Conservation (phyloP, 1,140 invertebrate species). For the Anoplolepis gracilipes region DNA sequence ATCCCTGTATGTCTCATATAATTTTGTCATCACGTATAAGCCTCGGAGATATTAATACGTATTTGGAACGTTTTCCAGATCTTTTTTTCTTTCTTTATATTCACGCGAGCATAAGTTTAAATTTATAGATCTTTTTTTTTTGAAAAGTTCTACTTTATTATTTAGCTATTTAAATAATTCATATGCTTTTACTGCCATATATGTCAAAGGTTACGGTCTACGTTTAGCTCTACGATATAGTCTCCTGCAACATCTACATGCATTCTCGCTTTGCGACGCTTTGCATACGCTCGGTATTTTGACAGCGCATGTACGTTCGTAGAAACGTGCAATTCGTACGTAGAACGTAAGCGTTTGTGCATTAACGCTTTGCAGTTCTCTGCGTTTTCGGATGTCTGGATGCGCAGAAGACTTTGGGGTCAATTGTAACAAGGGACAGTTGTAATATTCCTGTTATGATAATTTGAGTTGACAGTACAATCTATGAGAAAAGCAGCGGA, state of each 20-base stretch:
- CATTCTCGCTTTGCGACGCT: constrained; percentile 46
- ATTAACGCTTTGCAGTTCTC: constrained; percentile 52
- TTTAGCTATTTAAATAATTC: not conserved
- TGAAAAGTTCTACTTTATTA: not conserved
- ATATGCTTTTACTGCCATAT: not conserved
- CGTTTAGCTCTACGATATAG: not conserved
- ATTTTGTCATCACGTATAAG: not conserved
- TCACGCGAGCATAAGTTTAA: not conserved
- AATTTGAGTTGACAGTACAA: not conserved
- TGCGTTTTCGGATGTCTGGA: constrained; percentile 36
- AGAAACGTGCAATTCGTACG: constrained; percentile 3
- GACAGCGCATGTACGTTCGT: constrained; percentile 34
- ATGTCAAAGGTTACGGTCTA: constrained; percentile 32
- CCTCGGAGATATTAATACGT: not conserved
- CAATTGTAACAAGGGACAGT: constrained; percentile 57
- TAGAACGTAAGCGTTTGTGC: constrained; percentile 55
- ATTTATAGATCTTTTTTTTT: not conserved
- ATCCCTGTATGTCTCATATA: not conserved
- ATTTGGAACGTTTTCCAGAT: not conserved
- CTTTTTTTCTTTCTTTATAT: not conserved
- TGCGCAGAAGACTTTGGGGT: constrained; percentile 34
- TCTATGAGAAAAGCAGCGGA: too few species aligned
- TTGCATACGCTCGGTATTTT: constrained; percentile 51
- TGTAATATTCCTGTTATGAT: constrained; percentile 36
- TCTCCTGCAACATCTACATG: not conserved